Conservation (phyloP, 2,797 vertebrate species). For the Rhinichthys osculus region DNA sequence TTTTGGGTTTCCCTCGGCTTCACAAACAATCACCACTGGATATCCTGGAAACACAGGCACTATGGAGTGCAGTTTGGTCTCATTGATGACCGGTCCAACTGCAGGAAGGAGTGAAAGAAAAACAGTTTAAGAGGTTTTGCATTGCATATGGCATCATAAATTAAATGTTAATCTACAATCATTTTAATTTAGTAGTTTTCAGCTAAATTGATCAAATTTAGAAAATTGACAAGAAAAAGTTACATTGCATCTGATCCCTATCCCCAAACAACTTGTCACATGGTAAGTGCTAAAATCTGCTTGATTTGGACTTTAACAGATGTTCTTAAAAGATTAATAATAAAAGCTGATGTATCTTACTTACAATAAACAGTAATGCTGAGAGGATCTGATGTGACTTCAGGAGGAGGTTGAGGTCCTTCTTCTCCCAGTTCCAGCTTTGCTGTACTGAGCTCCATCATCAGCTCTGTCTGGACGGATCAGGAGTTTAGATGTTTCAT, state of each 20-base stretch:
- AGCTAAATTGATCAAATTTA: neutral
- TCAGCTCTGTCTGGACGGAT: constrained; percentile 43
- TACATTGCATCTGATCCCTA: constrained; percentile 1
- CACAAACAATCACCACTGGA: constrained; percentile 68
- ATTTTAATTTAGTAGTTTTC: neutral
- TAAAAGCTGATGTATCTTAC: too few relatives aligned
- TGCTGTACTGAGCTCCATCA: constrained; percentile 62
- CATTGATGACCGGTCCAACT: constrained; percentile 75
- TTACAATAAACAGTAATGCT: too few relatives aligned
- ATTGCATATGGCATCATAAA: too few relatives aligned
- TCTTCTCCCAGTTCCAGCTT: constrained; percentile 56
- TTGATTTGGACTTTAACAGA: neutral
- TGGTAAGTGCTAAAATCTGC: neutral
- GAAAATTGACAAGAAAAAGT: neutral
- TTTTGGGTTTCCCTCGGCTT: constrained; percentile 72
- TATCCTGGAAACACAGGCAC: constrained; percentile 74
- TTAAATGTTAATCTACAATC: neutral
- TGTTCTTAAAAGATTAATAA: neutral
- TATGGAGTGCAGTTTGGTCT: constrained; percentile 60
- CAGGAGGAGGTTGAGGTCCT: neutral
- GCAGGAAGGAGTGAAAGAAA: constrained; percentile 24
- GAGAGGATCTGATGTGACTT: neutral
- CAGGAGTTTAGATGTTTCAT: accelerated
- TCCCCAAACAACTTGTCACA: neutral
- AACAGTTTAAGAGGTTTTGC: neutral